Base-by-base conservation (phyloP, 2,888 invertebrate species). In the Heliconius aoede region DNA sequence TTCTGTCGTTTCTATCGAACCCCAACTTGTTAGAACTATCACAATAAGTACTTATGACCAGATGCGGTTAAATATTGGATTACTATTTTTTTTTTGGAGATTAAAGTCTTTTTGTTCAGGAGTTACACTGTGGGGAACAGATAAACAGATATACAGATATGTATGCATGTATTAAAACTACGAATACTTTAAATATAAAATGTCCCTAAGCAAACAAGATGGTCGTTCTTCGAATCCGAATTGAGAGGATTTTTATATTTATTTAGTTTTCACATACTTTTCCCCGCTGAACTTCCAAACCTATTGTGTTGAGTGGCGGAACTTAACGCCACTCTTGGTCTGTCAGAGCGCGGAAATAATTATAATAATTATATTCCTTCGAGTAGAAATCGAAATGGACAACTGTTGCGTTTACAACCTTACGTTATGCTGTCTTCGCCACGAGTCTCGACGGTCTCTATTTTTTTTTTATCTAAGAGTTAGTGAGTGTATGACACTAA, bases 31-130 rank as follows among this genome's bases (percentile, higher is more conserved):
- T 60, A 26, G 60, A 60, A 55, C 51, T 78, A 76, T 78, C 78
- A 76, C 76, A 76, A 78, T 65, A 76, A 69, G 65, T 61, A 78
- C 77, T 74, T 65, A 65, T 65, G 65, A 24, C 68, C 78, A 78
- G 78, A 78, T 78, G 78, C 65, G 78, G 76, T 78, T 78, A 60
- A 69, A n/a, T 73, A 71, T 78, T 60, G 78, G 36, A 73, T 78
- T 78, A 76, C 73, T 58, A 24, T 58, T 24, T 69, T 76, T 73
- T 78, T 65, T 69, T 32, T 73, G 72, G 81, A 81, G 83, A 84
- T 83, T 83, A 84, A 60, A 60, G 26, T 60, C 60, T 60, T 65
- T 36, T 65, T 60, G 60, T 60, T 28, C 65, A 36, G 81, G 79
- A 80, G 80, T n/a, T 55, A n/a, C n/a, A n/a, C 80, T 81, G 72